These are phyloP conservation scores for Leptopilina myrica DNA, from an alignment of 2,888 invertebrate genomes.

Conservation along the genomic window DNA sequence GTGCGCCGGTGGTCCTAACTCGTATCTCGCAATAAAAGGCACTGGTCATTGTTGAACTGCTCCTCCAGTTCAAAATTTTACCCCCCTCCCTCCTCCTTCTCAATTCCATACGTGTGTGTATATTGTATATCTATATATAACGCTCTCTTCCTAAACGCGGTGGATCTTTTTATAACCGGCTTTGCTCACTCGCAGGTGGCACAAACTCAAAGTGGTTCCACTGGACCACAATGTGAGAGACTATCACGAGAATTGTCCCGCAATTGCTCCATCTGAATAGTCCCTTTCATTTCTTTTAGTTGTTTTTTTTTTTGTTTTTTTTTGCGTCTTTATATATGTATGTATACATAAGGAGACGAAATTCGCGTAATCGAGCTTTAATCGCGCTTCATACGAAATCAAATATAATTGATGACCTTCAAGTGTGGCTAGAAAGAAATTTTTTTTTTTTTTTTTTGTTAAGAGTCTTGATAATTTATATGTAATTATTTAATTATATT, in stretches of 20 bases:
- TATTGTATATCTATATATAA: background rate
- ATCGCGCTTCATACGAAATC: conserved; percentile 61
- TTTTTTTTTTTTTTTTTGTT: background rate
- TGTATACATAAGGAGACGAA: background rate
- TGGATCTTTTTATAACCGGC: conserved; percentile 69
- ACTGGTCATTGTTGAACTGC: conserved; percentile 68
- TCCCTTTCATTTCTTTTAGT: conserved; percentile 29
- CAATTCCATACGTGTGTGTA: too few species aligned
- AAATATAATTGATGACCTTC: conserved; percentile 39
- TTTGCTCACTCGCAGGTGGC: conserved; percentile 71
- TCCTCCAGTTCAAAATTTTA: conserved; percentile 51
- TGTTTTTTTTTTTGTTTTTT: too few species aligned
- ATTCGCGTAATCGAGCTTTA: conserved; percentile 59
- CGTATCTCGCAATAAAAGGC: conserved; percentile 62
- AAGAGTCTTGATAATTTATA: too few species aligned
- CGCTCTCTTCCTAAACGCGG: conserved; percentile 56
- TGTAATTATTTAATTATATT: too few species aligned
- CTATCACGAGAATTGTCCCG: conserved; percentile 58
- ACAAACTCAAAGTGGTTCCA: conserved; percentile 59
- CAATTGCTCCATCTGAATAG: conserved; percentile 62
- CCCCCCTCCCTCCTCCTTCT: conserved; percentile 45
- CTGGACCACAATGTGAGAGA: conserved; percentile 58
- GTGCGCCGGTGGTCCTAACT: conserved; percentile 70
- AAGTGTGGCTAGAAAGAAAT: background rate
- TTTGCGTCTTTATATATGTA: background rate